Evolutionary conservation across 2,113 vertebrate genomes (phyloP), one percentile per base, ranked within the genome.

Genomic region (Albula goreensis): DNA sequence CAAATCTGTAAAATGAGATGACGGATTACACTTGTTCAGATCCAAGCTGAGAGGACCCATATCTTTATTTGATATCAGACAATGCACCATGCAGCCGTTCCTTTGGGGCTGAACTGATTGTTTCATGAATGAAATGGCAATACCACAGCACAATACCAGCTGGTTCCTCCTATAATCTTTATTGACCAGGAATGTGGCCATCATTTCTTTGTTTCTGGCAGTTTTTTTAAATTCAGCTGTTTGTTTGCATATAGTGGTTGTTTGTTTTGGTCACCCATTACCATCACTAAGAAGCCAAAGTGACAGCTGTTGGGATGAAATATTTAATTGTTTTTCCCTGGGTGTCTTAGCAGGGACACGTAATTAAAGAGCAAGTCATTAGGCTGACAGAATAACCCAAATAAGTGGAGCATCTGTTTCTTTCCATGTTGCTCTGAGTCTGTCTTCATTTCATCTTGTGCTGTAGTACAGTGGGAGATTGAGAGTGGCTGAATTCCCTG

Each of bases 341-440:
- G 31, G 53, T 70, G 31, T 79, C 80, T 60, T 22, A 80, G 90
- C 88, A 85, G 82, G 87, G 88, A 84, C 87, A 31, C 81, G 89
- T 77, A 89, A 87, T 87, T 87, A 87, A 86, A 82, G 90, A 89
- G 88, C 91, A 89, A 91, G 91, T 90, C 87, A 82, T 94, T 92
- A 93, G 87, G 85, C 91, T 88, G 56, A 86, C 49, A 50, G 49
- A 48, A 5, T 48, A 48, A 90, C 91, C 91, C 52, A 60, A 90
- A 88, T 89, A 85, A 83, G 84, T 83, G 89, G 83, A 90, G 92
- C 83, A 90, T 88, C 91, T 94, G 91, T 89, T 92, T 91, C 74
- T 86, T 86, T 90, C 87, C 88, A 87, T 83, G 82, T 56, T 80
- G 92, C 88, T 86, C 81, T 22, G 78, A 84, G 90, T 90, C 80